Conservation (phyloP, 2,888 invertebrate genomes). For the Trissoscelio sp. region DNA sequence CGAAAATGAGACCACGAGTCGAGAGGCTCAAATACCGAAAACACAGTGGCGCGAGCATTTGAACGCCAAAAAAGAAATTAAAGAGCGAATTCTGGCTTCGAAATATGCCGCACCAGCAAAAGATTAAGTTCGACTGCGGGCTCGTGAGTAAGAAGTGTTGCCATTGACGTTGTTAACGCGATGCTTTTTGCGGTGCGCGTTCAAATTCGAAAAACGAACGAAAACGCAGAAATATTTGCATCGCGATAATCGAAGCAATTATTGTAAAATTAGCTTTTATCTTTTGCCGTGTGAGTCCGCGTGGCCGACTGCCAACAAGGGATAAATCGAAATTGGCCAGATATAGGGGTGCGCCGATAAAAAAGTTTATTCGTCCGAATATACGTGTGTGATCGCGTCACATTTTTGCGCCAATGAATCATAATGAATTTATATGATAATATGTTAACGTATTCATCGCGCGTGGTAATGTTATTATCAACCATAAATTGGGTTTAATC, state of each 20-base stretch:
- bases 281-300: slow-evolving; percentile 8
- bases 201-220: too few species aligned
- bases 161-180: slow-evolving; percentile 21
- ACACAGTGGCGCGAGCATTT: slow-evolving; percentile 19
- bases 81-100: slow-evolving; percentile 33
- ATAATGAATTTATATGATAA: slow-evolving; percentile 36
- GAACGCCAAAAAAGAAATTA: slow-evolving; percentile 49
- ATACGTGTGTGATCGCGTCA: background rate
- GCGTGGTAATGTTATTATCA: background rate
- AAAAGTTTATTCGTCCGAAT: slow-evolving; percentile 31
- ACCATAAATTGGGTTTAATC: slow-evolving; percentile 22
- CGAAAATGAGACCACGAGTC: slow-evolving; percentile 53
- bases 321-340: slow-evolving; percentile 46
- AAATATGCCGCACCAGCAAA: slow-evolving; percentile 48
- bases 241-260: slow-evolving; percentile 51
- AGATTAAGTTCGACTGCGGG: slow-evolving; percentile 47
- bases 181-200: background rate
- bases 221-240: slow-evolving; percentile 42
- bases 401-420: slow-evolving; percentile 30
- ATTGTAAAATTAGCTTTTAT: slow-evolving; percentile 57
- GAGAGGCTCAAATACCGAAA: slow-evolving; percentile 37
- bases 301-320: slow-evolving; percentile 45
- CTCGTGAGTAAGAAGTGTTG: slow-evolving; percentile 22
- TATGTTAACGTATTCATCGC: slow-evolving; percentile 14
- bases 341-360: slow-evolving; percentile 17